phyloP scores from a whole-genome alignment of 2,888 invertebrate species.

The Pandemis cinnamomeana region DNA sequence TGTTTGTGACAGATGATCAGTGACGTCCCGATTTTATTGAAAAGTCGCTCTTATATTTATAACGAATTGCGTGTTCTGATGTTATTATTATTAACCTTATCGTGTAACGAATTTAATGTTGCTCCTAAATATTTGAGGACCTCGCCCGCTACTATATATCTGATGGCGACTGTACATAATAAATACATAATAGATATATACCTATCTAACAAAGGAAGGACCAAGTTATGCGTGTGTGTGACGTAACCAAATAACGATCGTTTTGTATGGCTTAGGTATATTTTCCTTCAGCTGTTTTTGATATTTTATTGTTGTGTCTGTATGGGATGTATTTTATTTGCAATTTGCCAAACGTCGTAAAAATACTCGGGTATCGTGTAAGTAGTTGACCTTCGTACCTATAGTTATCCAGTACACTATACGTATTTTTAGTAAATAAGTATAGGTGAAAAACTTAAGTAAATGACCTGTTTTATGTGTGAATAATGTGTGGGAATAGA shows the following conservation, averaged over 20 bases:
- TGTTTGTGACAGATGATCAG: too few relatives aligned
- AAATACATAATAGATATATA: too few relatives aligned
- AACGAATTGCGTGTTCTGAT: too few relatives aligned
- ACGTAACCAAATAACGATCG: neutral
- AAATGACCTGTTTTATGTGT: too few relatives aligned
- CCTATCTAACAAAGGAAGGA: constrained; percentile 9
- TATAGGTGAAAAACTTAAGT: neutral
- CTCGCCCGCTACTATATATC: too few relatives aligned
- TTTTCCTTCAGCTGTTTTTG: constrained; percentile 6
- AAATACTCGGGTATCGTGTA: neutral
- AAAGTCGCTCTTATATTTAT: too few relatives aligned
- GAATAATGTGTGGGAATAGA: too few relatives aligned
- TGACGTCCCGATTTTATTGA: too few relatives aligned
- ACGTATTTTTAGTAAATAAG: neutral
- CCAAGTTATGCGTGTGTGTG: neutral
- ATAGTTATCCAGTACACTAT: neutral
- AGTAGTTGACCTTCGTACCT: neutral
- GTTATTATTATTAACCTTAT: too few relatives aligned
- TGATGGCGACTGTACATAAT: too few relatives aligned
- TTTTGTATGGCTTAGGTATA: neutral
- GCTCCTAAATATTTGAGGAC: too few relatives aligned
- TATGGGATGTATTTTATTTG: constrained; percentile 2
- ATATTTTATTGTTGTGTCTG: neutral
- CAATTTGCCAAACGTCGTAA: constrained; percentile 13
- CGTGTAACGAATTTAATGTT: too few relatives aligned